Base-by-base conservation (phyloP, 2,113 vertebrate genomes). In the Stomatorhinus ivindoensis region DNA sequence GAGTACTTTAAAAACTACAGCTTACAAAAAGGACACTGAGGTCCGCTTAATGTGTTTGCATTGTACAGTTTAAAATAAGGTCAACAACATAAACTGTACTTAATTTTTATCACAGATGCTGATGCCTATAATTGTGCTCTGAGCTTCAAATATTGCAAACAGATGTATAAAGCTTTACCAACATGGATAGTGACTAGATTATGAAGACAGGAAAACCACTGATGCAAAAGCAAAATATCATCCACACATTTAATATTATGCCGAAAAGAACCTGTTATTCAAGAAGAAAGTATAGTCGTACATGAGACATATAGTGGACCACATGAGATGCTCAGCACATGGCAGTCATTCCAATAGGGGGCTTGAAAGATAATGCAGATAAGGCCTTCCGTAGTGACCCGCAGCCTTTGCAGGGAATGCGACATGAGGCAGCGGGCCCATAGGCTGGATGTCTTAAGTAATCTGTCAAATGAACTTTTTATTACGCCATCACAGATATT, bases 101-200 rank as follows among this genome's bases (percentile, higher is more conserved):
- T 24, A 61, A 61, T 61, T 61, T 61, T 61, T 61, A 61, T 61
- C 55, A 61, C 69, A 17, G 69, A 24, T 76, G 4, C 15, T 35
- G 44, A 89, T 73, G 82, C 46, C 47, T 89, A 46, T 89, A n/a
- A 80, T 82, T 50, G 21, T 76, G 65, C 44, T 65, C 65, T 82
- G 24, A 82, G 73, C 24, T 31, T 44, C 46, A 39, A 17, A 48
- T 85, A 46, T 47, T 85, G 42, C 82, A 48, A 44, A 85, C 82
- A 85, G 82, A 48, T 48, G 46, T 9, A 47, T 47, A n/a, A 47
- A 7, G 21, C 44, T 84, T n/a, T 42, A 84, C 2, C 21, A 46
- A 84, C 44, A 47, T 47, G 69, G 69, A 76, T 39, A 17, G 31
- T 76, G 69, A 76, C 69, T 76, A 15, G 13, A 27, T 73, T 35